phyloP scores from a whole-genome alignment of 2,888 invertebrate genomes.

The Tinea trinotella region DNA sequence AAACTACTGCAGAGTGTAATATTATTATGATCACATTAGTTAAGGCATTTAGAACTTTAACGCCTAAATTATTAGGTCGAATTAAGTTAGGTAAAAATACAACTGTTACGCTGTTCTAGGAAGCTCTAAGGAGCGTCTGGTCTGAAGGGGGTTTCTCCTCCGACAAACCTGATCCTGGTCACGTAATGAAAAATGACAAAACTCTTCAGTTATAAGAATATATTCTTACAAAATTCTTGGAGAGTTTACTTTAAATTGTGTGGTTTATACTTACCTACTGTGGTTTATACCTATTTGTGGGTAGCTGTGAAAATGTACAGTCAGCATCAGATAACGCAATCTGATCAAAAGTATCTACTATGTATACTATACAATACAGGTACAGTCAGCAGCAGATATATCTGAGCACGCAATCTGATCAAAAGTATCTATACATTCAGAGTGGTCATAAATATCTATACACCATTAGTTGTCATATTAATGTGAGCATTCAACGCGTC shows the following conservation, averaged over 20 bases:
- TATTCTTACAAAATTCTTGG: slow-evolving; percentile 23
- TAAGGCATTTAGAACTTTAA: slow-evolving; percentile 27
- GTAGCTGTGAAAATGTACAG: no score
- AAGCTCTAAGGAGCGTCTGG: background rate
- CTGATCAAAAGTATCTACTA: no score
- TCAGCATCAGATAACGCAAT: no score
- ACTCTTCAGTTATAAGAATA: slow-evolving; percentile 33
- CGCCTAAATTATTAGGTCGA: background rate
- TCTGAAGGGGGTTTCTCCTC: slow-evolving; percentile 32
- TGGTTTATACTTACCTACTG: no score
- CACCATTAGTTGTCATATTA: no score
- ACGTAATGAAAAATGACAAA: slow-evolving; percentile 80
- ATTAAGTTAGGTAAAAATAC: background rate
- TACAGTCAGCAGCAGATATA: no score
- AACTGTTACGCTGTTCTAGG: background rate
- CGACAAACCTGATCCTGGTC: slow-evolving; percentile 75
- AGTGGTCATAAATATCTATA: no score
- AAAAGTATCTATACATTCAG: no score
- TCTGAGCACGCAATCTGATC: no score
- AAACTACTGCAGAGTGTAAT: background rate
- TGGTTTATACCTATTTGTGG: no score
- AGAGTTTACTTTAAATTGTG: background rate
- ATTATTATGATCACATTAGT: slow-evolving; percentile 49
- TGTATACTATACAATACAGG: no score
- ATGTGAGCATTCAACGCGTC: no score